phyloP scores from a whole-genome alignment of 2,797 vertebrate genomes.

The Streptopelia turtur region DNA sequence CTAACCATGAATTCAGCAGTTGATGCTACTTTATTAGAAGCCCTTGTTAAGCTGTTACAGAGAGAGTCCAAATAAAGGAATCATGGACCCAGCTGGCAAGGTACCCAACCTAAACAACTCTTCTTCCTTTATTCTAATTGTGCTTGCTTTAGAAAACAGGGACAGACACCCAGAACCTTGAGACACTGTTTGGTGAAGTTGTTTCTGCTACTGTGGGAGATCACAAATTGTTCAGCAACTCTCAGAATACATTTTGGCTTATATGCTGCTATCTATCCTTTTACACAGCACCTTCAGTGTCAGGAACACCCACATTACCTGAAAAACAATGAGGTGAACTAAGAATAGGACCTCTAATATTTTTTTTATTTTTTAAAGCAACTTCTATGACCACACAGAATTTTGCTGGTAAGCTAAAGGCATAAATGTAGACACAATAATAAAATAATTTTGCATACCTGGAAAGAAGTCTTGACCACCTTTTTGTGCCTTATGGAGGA shows the following conservation, averaged over 20 bases:
- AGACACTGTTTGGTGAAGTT: neutral
- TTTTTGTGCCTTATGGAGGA: neutral
- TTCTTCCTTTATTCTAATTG: neutral
- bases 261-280: neutral
- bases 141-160: neutral
- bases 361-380: neutral
- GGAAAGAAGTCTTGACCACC: neutral
- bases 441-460: neutral
- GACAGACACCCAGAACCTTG: neutral
- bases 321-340: neutral
- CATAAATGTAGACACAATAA: neutral
- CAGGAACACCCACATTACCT: neutral
- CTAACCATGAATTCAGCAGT: neutral
- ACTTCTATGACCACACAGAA: neutral
- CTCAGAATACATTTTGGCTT: neutral
- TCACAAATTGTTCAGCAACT: neutral
- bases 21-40: neutral
- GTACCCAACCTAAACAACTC: neutral
- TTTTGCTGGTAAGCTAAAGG: neutral
- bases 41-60: neutral
- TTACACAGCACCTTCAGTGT: neutral
- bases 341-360: neutral
- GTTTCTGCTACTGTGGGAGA: rapidly evolving
- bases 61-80: neutral
- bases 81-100: neutral